Percentiles rank a stretch among this genome's conserved stretches.
phyloP scores from a whole-genome alignment of 2,888 invertebrate species.

The Calliscelio sp. region DNA sequence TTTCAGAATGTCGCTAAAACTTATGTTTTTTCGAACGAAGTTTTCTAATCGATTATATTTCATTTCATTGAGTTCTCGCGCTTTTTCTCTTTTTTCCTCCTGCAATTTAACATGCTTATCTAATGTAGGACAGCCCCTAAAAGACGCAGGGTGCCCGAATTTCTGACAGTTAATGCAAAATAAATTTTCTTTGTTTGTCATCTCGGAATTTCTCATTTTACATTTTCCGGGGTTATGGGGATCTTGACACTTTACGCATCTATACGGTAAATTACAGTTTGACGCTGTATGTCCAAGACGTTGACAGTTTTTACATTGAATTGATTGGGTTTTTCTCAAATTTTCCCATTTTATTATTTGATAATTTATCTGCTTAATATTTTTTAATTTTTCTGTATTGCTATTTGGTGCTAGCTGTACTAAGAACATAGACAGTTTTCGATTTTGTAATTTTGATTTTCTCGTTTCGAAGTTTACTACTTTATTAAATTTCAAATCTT shows the following conservation, averaged over 20 bases:
- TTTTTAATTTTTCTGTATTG: conserved; percentile 7
- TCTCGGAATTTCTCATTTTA: background rate
- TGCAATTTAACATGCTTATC: too few relatives aligned
- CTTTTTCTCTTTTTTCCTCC: too few relatives aligned
- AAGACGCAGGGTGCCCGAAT: conserved; percentile 64
- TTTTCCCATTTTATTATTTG: conserved; percentile 65
- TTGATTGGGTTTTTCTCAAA: conserved; percentile 3
- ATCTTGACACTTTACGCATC: conserved; percentile 65
- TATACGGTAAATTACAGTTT: conserved; percentile 64
- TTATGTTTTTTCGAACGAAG: too few relatives aligned
- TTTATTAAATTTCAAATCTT: too few relatives aligned
- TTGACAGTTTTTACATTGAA: conserved; percentile 69
- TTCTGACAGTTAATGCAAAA: conserved; percentile 58
- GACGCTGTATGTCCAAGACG: conserved; percentile 55
- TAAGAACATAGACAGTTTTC: conserved; percentile 2
- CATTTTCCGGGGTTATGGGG: conserved; percentile 63
- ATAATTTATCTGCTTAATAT: conserved; percentile 63
- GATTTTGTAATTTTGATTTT: too few relatives aligned
- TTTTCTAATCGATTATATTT: too few relatives aligned
- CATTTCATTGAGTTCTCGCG: too few relatives aligned
- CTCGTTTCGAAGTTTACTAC: background rate
- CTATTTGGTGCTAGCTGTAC: conserved; percentile 55
- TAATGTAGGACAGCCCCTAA: conserved; percentile 64
- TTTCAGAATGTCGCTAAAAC: too few relatives aligned
- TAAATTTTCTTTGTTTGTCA: background rate